Evolutionary conservation across 2,797 vertebrate genomes (phyloP).

Genomic region (Knipowitschia caucasica): DNA sequence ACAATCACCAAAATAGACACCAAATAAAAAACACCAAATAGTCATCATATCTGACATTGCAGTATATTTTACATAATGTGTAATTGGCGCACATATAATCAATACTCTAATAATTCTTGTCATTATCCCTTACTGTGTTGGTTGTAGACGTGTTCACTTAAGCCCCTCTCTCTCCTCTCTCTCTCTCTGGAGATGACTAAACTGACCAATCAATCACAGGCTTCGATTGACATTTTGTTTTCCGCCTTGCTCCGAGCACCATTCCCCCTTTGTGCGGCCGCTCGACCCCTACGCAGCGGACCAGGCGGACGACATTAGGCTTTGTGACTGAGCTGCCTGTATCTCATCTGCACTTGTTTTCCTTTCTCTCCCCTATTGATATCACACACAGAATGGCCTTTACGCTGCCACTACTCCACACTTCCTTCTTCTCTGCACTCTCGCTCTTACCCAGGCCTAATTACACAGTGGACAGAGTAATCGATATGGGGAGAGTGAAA

Average conservation of each 20-base stretch:
- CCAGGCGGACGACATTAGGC: constrained; percentile 41
- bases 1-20: neutral
- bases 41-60: too few relatives aligned
- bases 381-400: constrained; percentile 55
- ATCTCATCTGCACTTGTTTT: constrained; percentile 55
- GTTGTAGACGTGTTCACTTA: constrained; percentile 5
- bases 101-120: neutral
- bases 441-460: constrained; percentile 66
- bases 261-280: constrained; percentile 29
- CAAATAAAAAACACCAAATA: neutral
- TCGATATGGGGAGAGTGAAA: constrained; percentile 69
- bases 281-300: constrained; percentile 19
- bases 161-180: constrained; percentile 9
- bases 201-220: constrained; percentile 34
- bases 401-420: constrained; percentile 31
- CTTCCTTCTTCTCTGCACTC: constrained; percentile 38
- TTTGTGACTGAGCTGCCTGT: constrained; percentile 39
- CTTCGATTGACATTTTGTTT: constrained; percentile 39
- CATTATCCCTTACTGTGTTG: constrained; percentile 7
- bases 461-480: constrained; percentile 70
- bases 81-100: neutral
- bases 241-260: constrained; percentile 14
- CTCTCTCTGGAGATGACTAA: constrained; percentile 24
- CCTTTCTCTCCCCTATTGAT: constrained; percentile 62
- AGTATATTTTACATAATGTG: neutral